These are phyloP conservation scores for Rhyacophila brunnea DNA, from an alignment of 1,140 invertebrate species.

Conservation along the genomic window DNA sequence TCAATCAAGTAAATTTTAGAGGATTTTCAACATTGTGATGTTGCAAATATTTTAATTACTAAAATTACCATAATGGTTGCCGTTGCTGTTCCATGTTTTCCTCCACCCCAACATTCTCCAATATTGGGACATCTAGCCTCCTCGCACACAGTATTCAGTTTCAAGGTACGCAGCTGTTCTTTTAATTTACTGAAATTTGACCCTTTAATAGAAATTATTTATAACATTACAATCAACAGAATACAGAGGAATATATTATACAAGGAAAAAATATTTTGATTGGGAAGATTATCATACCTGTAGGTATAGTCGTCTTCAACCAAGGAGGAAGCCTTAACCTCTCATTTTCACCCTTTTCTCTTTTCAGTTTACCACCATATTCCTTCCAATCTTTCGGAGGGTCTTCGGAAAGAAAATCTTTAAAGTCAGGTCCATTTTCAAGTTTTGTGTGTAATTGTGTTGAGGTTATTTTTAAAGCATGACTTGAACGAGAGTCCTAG, in stretches of 20 bases:
- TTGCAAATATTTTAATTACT: no score
- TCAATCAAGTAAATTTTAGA: no score
- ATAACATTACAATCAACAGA: no score
- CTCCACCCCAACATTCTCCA: constrained; percentile 99
- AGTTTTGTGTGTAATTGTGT: constrained; percentile 56
- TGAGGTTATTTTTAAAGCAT: constrained; percentile 46
- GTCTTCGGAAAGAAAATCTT: constrained; percentile 64
- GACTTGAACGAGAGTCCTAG: constrained; percentile 10
- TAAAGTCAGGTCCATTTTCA: constrained; percentile 60
- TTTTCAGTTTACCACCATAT: constrained; percentile 81
- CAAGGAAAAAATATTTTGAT: no score
- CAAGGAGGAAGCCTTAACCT: constrained; percentile 91
- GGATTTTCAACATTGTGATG: no score
- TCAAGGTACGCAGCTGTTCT: constrained; percentile 80
- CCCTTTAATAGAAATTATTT: no score
- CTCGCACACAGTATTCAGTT: constrained; percentile 96
- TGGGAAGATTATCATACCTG: constrained; percentile 52
- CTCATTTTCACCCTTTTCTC: constrained; percentile 77
- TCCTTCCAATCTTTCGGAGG: constrained; percentile 58
- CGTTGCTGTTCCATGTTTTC: constrained; percentile 80
- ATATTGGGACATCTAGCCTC: constrained; percentile 99
- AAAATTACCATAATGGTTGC: constrained; percentile 85
- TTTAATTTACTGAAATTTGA: constrained; percentile 85
- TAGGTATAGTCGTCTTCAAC: constrained; percentile 94
- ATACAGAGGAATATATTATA: no score